phyloP scores from a whole-genome alignment of 2,113 vertebrate species.

The Danionella cerebrum region DNA sequence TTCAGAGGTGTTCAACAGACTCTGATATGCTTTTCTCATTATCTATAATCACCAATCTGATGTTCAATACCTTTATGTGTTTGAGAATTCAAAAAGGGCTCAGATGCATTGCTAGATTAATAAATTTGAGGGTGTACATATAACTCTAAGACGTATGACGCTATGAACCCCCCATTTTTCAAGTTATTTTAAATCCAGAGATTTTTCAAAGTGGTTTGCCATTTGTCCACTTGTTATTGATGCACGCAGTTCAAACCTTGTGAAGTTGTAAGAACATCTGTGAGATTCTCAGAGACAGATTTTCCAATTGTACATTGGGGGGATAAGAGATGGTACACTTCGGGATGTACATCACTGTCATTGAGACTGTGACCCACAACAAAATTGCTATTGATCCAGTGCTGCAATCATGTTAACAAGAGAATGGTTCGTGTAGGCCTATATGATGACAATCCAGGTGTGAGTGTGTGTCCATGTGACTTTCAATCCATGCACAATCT shows the following conservation, averaged over 20 bases:
- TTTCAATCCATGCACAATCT: background rate
- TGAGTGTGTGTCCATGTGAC: background rate
- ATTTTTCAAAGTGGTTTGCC: no score
- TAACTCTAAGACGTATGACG: no score
- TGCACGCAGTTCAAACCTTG: background rate
- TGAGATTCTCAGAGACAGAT: constrained; percentile 37
- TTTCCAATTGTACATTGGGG: constrained; percentile 35
- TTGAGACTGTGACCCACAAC: constrained; percentile 57
- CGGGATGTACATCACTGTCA: constrained; percentile 48
- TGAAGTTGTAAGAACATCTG: constrained; percentile 12
- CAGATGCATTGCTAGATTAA: no score
- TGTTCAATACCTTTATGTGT: no score
- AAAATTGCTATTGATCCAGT: constrained; percentile 52
- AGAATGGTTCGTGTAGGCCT: constrained; percentile 3
- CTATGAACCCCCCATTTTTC: no score
- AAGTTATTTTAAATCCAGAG: no score
- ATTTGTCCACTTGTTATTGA: constrained; percentile 22
- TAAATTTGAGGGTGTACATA: no score
- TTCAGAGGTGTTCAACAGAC: no score
- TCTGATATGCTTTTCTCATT: no score
- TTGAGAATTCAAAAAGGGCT: no score
- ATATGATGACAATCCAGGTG: constrained; percentile 22
- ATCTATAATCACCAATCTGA: no score
- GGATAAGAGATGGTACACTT: constrained; percentile 43
- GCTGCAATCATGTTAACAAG: constrained; percentile 47